These are phyloP conservation scores for Sorex maritimensis DNA, from an alignment of 2,797 vertebrate genomes.

Conservation along the genomic window DNA sequence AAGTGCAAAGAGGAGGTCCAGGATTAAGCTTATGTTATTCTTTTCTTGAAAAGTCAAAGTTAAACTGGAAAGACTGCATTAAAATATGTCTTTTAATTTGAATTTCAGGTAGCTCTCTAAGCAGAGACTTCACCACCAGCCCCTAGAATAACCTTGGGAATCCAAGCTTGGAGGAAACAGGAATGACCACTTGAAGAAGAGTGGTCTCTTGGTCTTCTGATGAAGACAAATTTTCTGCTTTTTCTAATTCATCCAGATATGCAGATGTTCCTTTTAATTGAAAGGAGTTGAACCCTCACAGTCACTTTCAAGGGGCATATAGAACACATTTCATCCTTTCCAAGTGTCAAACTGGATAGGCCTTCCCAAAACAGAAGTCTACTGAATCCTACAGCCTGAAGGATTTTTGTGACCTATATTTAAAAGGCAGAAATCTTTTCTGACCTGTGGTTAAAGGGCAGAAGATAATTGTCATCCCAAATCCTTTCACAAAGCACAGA, in stretches of 20 bases:
- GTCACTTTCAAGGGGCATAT: neutral
- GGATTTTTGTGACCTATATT: conserved; percentile 25
- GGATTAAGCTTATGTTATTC: neutral
- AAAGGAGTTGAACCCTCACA: neutral
- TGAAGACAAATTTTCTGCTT: neutral
- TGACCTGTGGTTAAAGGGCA: conserved; percentile 10
- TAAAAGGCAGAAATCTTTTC: conserved; percentile 27
- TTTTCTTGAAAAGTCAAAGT: conserved; percentile 7
- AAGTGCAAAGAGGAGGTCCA: neutral
- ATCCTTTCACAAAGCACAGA: conserved; percentile 17
- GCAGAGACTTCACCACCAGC: neutral
- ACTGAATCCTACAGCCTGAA: neutral
- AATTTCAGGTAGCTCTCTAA: conserved; percentile 12
- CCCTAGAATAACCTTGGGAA: neutral
- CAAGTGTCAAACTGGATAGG: neutral
- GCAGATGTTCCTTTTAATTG: neutral
- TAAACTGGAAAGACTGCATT: neutral
- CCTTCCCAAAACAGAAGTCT: neutral
- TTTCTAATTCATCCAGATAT: neutral
- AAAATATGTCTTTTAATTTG: neutral
- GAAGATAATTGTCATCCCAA: conserved; percentile 49
- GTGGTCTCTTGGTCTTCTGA: neutral
- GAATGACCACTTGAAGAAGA: neutral
- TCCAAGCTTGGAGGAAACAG: neutral
- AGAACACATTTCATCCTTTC: neutral